Base-by-base conservation (phyloP, 2,113 vertebrate species). In the Silurus asotus region DNA sequence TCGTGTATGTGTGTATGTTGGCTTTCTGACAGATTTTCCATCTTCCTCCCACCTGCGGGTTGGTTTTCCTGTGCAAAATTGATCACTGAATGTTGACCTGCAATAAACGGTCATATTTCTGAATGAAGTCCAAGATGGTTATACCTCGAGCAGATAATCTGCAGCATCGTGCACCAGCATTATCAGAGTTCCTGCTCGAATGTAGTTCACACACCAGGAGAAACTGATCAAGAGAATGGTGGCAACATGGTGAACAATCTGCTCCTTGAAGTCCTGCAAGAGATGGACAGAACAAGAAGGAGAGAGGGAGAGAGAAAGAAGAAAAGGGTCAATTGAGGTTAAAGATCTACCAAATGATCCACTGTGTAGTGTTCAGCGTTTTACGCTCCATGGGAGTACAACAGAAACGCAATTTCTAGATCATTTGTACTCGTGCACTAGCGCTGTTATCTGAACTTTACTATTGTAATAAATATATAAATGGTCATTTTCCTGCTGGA, bases 181-280 rank as follows among this genome's bases (percentile, higher is more conserved):
- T 93, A 99, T 96, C 83, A 99, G 93, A 0, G 98, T 98, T 75
- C 98, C 98, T 0, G 96, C 97, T 0, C 97, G 95, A 91, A 98
- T 94, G 87, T 98, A 99, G 92, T 98, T 98, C 89, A 97, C 96
- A 28, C 95, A 94, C 97, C 97, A 99, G 72, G 98, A 99, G 92
- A 99, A 98, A 87, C 96, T 94, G 88, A 99, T 96, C 88, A 99
- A 95, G 81, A 95, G 78, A 74, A 98, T 98, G 85, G 98, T 98
- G 91, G 97, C 97, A 0, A 98, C 93, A 0, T 99, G 97, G 92
- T 98, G 98, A 92, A 99, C 92, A 65, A 99, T 95, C 89, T 99
- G 97, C 69, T 99, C 97, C 86, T 97, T 97, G 91, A 99, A 99
- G 86, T 99, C 98, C 98, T 98, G 89, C 48, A 19, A 69, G 77